Base-by-base conservation (phyloP, 1,140 invertebrate species). In the Ridgeia piscesae region DNA sequence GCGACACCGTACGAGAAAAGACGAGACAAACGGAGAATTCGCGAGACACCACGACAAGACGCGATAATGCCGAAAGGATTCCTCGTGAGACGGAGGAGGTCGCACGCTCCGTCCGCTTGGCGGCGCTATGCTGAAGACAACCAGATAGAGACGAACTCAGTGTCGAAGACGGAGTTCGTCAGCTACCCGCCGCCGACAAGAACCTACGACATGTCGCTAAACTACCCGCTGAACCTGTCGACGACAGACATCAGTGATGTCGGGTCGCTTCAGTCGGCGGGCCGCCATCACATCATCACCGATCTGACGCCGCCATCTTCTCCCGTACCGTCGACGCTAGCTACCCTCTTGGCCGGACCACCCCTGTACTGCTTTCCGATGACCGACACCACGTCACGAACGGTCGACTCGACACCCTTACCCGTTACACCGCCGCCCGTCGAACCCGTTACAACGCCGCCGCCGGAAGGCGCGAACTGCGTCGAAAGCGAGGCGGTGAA, bases 21-120 rank as follows among this genome's bases (percentile, higher is more conserved):
- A 77, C 48, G 48, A 50, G 48, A 50, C 48, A 21, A 11, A 50
- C 8, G 48, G 48, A 77, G 58, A 77, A 77, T 21, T 77, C 58
- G 17, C 58, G 58, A 77, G 14, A 77, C 58, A 77, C 2, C 58
- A 77, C 58, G 58, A 77, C 11, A 77, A 77, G 17, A 33, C 77
- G 35, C 14, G 92, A 95, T 33, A 89, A 96, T 96, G 96, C 96
- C 96, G 35, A 94, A 95, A 90, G 96, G 96, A 48, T 96, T 96
- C 93, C 94, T 96, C 35, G 96, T 96, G 89, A 96, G 96, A 93
- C 94, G 96, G 31, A 94, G 94, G 34, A 95, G 95, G 92, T 48
- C 35, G 27, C 50, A 89, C 42, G 92, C 42, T 42, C 34, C 34
- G 35, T n/a, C 89, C 11, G 34, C 34, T 17, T 42, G 35, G 34